Evolutionary conservation across 1,140 invertebrate species (phyloP), one percentile per base, ranked within the genome.

Genomic region (Drosophila littoralis): DNA sequence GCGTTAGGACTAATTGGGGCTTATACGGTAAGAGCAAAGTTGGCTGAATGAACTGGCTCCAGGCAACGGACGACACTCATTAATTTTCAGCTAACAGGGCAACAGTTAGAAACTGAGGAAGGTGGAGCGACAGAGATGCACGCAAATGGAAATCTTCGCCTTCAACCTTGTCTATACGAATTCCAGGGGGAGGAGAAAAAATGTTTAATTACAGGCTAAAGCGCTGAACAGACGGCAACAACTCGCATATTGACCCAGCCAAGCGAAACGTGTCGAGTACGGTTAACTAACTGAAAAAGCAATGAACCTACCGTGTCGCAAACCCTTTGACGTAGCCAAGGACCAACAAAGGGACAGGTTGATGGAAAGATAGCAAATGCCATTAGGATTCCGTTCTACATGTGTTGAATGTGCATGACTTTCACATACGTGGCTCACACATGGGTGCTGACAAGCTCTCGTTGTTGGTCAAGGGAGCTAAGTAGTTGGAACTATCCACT

Each of bases 181-280:
- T 73, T 73, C 33, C 48, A 22, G 17, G 51, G 54, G 46, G 17
- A 52, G 54, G 46, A 52, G 61, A 51, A 68, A 63, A 81, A 77
- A 77, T 77, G 81, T 84, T 77, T 85, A 84, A 84, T 84, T 84
- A 84, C 82, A 82, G 69, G 66, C 58, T 72, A 77, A 72, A 86
- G 76, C 52, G 58, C 12, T 38, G 69, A 55, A 58, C 45, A 66
- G 61, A 66, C 51, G 72, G 65, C 77, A 64, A 50, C 69, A 55
- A 60, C 59, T 48, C 75, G 77, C 84, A 72, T 88, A 89, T 83
- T 83, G 83, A 86, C 48, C 77, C 66, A 79, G 69, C 83, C 76
- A 75, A 80, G 79, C 71, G 79, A 76, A 88, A 83, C 84, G 83
- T 83, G 84, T 83, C 80, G 68, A 80, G 79, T 80, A 89, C 80